Evolutionary conservation across 2,888 invertebrate species (phyloP).

Genomic region (Pinctada fucata): DNA sequence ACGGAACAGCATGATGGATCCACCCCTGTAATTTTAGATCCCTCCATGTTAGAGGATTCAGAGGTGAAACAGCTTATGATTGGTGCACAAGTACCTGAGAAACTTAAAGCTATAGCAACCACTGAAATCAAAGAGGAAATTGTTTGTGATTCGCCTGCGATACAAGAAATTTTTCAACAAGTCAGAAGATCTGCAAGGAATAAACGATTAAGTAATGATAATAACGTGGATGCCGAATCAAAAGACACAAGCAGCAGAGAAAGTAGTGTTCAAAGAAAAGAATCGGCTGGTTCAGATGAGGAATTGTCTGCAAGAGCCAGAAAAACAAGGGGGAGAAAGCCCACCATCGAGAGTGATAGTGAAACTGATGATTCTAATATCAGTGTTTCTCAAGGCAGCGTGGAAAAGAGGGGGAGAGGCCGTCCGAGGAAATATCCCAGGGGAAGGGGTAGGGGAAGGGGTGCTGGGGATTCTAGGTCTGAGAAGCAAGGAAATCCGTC

Average conservation of each 20-base stretch:
- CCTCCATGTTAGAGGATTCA: too few relatives aligned
- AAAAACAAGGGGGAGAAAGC: conserved; percentile 13
- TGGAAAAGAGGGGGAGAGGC: conserved; percentile 32
- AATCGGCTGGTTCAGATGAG: conserved; percentile 7
- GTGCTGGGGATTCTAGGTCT: background rate
- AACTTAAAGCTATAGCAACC: too few relatives aligned
- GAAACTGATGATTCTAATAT: conserved; percentile 8
- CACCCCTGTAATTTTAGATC: background rate
- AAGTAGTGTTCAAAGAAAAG: background rate
- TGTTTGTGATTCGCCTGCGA: background rate
- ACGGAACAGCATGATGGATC: conserved; percentile 13
- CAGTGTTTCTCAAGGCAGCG: conserved; percentile 11
- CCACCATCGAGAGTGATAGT: background rate
- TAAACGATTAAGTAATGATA: background rate
- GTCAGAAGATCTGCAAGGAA: background rate
- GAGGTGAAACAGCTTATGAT: too few relatives aligned
- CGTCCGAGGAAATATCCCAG: conserved; percentile 31
- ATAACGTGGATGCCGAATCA: background rate
- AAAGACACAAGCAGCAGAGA: background rate
- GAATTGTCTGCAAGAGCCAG: conserved; percentile 7
- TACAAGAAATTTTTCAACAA: conserved; percentile 7
- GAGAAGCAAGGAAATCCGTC: background rate
- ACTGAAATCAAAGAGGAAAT: too few relatives aligned
- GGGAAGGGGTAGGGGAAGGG: background rate
- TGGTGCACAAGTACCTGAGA: too few relatives aligned